A percentile compares a stretch with the other conserved stretches of the same genome.
Conservation (phyloP, 2,113 vertebrate species). For the Hepsetus odoe region DNA sequence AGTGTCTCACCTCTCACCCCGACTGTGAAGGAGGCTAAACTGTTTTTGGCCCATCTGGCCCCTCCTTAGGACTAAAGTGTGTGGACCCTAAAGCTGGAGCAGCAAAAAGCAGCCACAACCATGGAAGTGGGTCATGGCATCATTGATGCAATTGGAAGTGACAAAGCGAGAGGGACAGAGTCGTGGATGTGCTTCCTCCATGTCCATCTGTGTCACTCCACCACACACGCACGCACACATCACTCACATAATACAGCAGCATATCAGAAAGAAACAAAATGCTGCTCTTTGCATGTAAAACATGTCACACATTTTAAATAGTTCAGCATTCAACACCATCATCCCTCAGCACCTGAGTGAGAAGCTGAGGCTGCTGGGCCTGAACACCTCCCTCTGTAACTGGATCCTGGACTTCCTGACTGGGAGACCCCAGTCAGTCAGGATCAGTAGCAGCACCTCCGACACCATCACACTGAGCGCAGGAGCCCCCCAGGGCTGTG, state of each 20-base stretch:
- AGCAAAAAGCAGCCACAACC: constrained; percentile 28
- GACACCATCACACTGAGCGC: no score
- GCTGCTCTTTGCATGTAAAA: neutral
- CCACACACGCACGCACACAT: constrained; percentile 36
- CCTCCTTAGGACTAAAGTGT: constrained; percentile 4
- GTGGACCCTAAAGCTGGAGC: constrained; percentile 36
- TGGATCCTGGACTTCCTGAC: no score
- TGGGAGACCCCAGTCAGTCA: no score
- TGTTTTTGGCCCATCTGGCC: constrained; percentile 33
- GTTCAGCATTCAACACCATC: no score
- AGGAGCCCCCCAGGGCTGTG: no score
- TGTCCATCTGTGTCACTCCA: constrained; percentile 51
- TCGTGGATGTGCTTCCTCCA: constrained; percentile 32
- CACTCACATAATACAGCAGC: constrained; percentile 4
- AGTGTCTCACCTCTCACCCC: constrained; percentile 15
- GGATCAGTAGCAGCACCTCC: no score
- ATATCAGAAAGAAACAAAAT: neutral
- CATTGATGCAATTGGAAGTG: constrained; percentile 69
- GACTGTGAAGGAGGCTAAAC: constrained; percentile 16
- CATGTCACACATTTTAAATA: neutral
- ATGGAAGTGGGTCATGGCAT: constrained; percentile 73
- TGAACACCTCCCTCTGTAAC: no score
- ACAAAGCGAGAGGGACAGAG: constrained; percentile 58
- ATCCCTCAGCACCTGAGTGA: no score
- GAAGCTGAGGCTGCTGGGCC: no score